phyloP scores from a whole-genome alignment of 2,113 vertebrate species.

The Corythornis cristatus region DNA sequence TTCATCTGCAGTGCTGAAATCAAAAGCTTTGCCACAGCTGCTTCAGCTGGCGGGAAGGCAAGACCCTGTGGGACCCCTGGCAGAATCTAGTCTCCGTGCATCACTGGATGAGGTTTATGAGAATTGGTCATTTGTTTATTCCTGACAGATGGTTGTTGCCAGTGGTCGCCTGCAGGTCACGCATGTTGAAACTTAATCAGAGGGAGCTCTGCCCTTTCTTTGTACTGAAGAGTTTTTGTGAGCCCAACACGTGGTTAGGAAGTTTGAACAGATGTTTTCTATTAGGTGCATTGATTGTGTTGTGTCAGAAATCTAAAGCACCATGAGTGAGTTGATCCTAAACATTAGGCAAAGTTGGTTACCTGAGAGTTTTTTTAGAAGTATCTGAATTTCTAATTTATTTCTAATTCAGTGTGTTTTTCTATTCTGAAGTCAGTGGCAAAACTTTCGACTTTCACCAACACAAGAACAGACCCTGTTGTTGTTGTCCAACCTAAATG shows the following conservation, averaged over 20 bases:
- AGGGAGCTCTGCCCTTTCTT: neutral
- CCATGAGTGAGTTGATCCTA: neutral
- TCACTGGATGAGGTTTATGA: neutral
- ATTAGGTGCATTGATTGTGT: neutral
- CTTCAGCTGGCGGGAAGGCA: rapidly evolving
- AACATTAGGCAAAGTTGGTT: neutral
- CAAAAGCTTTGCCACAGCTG: conserved; percentile 18
- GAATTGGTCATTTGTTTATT: neutral
- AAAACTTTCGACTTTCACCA: neutral
- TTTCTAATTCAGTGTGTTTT: neutral
- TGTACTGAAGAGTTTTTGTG: neutral
- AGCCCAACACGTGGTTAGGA: neutral
- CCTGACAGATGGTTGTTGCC: neutral
- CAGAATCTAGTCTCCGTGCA: neutral
- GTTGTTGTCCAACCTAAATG: neutral
- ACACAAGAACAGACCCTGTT: neutral
- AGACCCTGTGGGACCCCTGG: neutral
- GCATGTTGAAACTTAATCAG: neutral
- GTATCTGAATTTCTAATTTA: neutral
- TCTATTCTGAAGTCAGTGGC: neutral
- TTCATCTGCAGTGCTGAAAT: conserved; percentile 3
- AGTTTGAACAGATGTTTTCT: neutral
- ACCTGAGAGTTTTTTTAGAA: neutral
- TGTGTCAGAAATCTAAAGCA: neutral
- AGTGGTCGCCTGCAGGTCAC: neutral